Base-by-base conservation (phyloP, 2,888 invertebrate genomes). In the Prosapia bicincta region DNA sequence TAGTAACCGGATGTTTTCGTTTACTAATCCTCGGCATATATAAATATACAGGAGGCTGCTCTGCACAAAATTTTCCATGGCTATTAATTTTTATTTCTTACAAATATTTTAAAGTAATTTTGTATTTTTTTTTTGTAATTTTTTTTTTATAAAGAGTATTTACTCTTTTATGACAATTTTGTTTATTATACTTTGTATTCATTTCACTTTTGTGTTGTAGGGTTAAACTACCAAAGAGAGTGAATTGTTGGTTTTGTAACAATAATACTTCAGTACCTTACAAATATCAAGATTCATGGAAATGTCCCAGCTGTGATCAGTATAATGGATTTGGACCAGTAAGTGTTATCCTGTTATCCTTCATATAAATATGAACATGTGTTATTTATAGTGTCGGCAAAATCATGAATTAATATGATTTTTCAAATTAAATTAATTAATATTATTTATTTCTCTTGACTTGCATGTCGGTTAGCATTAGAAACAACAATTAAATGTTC, bases 241-340 rank as follows among this genome's bases (percentile, higher is more conserved):
- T 86, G 0, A 85, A 84, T 75, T 87, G 87, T 80, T 87, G 87
- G 87, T 87, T 87, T 81, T 87, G 87, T 81, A 83, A 84, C 69
- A 76, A 78, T 10, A 81, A 83, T 74, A 82, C 83, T 0, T 80
- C 78, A 43, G 85, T 87, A n/a, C 84, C 85, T 5, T 85, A 83
- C 80, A 78, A 77, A 65, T 82, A 83, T 2, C 83, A 84, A 65
- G 82, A 80, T 38, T 84, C 85, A 38, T 87, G 85, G 85, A 84
- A 83, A 75, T 87, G 87, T 78, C 83, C 85, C 0, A 75, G 81
- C 30, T 87, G 87, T 83, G 85, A 86, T 2, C 87, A 87, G 79
- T 87, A 87, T 81, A 87, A 87, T 82, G 87, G 87, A 25, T 87
- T 87, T 79, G 81, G 81, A 68, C 72, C 84, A 80, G 86, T 85